These are phyloP conservation scores for Eciton burchellii DNA, from an alignment of 1,140 invertebrate species.

Conservation along the genomic window DNA sequence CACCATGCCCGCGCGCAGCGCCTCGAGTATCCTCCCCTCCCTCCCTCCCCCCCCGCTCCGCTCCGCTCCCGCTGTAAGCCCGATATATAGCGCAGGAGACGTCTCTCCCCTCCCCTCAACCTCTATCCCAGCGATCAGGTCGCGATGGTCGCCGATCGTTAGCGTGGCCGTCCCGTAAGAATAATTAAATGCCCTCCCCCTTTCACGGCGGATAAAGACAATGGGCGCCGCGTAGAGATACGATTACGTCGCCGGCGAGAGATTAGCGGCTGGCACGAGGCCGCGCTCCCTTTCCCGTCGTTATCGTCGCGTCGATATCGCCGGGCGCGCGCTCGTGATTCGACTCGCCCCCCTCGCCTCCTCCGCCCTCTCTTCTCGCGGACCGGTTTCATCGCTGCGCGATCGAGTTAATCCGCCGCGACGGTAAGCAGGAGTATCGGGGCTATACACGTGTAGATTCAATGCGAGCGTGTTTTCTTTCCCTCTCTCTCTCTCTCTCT, in stretches of 20 bases:
- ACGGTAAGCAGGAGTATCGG: slow-evolving; percentile 53
- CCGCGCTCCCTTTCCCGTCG: slow-evolving; percentile 7
- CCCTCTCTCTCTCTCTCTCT: too few species aligned
- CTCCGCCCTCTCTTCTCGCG: neutral
- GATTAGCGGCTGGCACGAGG: slow-evolving; percentile 58
- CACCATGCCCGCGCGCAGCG: slow-evolving; percentile 37
- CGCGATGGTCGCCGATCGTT: slow-evolving; percentile 41
- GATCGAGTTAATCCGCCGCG: slow-evolving; percentile 72
- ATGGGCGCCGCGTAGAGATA: slow-evolving; percentile 55
- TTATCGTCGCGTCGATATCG: slow-evolving; percentile 67
- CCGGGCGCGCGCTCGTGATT: slow-evolving; percentile 62
- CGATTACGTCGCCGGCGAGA: slow-evolving; percentile 59
- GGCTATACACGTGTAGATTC: slow-evolving; percentile 67
- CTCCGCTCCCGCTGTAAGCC: too few species aligned
- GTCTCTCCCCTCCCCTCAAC: neutral
- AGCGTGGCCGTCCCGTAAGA: slow-evolving; percentile 63
- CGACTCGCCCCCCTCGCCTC: neutral
- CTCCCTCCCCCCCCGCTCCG: too few species aligned
- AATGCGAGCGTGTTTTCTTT: slow-evolving; percentile 22
- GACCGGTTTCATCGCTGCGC: slow-evolving; percentile 61
- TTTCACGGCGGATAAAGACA: slow-evolving; percentile 24
- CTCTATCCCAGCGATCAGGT: slow-evolving; percentile 15
- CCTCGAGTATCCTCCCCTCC: too few species aligned
- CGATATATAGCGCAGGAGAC: neutral
- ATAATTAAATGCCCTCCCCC: slow-evolving; percentile 70